These are phyloP conservation scores for Diglossa brunneiventris DNA, from an alignment of 2,113 vertebrate species.

Conservation along the genomic window DNA sequence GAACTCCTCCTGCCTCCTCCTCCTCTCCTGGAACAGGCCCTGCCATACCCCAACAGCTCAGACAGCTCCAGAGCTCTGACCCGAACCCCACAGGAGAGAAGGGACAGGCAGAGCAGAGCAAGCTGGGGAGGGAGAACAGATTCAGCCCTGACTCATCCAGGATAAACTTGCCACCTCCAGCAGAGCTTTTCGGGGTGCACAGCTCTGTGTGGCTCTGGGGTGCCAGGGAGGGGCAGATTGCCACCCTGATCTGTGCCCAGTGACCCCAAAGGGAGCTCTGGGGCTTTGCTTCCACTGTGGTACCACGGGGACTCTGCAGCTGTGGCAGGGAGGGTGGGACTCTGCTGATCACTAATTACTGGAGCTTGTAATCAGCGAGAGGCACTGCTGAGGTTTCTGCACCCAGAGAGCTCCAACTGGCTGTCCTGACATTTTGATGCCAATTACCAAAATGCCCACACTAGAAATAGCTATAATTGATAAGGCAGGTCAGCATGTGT, in stretches of 20 bases:
- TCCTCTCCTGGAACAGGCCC: neutral
- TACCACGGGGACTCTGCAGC: neutral
- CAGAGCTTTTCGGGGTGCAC: fast-evolving
- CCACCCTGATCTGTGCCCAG: neutral
- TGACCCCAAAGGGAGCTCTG: neutral
- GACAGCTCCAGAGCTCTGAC: neutral
- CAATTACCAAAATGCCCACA: neutral
- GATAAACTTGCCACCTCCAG: neutral
- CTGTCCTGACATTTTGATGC: neutral
- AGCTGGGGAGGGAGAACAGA: neutral
- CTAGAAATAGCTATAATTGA: neutral
- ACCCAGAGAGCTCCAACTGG: neutral
- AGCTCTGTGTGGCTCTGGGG: neutral
- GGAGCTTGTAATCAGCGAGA: neutral
- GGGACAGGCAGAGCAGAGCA: neutral
- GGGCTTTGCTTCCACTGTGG: neutral
- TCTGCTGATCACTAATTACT: neutral
- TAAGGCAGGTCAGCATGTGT: neutral
- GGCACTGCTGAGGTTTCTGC: neutral
- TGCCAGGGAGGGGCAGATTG: neutral
- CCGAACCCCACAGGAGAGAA: neutral
- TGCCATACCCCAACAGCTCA: neutral
- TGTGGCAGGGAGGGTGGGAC: neutral
- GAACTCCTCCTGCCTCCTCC: neutral
- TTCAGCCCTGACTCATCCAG: neutral